Evolutionary conservation across 2,797 vertebrate genomes (phyloP).

Genomic region (Pitangus sulphuratus): DNA sequence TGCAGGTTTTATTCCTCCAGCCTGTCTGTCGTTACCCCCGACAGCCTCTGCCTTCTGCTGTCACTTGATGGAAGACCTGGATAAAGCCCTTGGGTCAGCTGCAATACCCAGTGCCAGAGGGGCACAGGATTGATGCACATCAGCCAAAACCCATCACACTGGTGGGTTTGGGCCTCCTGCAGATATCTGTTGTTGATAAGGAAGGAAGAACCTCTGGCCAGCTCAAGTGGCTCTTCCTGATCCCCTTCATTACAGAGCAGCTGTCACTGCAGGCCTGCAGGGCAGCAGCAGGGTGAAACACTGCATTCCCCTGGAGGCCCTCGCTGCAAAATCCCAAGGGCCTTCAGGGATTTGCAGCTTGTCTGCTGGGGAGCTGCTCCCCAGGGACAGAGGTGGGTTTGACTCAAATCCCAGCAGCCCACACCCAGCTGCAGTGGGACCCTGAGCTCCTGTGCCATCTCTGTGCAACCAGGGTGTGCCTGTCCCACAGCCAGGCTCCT

Average conservation of each 20-base stretch:
- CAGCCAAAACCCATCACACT: background rate
- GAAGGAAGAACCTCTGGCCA: background rate
- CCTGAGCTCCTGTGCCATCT: fast-evolving
- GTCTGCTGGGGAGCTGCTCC: background rate
- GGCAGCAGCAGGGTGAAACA: fast-evolving
- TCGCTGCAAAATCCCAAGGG: background rate
- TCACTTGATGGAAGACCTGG: background rate
- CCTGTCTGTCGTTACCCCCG: background rate
- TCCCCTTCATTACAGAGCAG: background rate
- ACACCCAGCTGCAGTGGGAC: background rate
- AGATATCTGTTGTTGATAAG: fast-evolving
- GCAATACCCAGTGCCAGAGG: background rate
- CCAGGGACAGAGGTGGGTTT: background rate
- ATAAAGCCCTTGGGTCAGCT: background rate
- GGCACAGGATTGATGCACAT: background rate
- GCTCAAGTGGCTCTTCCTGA: background rate
- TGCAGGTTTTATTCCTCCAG: constrained; percentile 19
- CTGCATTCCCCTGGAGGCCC: background rate
- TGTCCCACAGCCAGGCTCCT: background rate
- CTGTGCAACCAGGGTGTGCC: background rate
- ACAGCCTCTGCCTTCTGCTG: background rate
- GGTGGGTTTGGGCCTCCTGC: background rate
- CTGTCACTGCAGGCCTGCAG: background rate
- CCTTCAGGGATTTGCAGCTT: background rate
- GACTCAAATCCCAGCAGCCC: background rate